These are phyloP conservation scores for Pleuronectes platessa DNA, from an alignment of 2,113 vertebrate species.

Conservation along the genomic window DNA sequence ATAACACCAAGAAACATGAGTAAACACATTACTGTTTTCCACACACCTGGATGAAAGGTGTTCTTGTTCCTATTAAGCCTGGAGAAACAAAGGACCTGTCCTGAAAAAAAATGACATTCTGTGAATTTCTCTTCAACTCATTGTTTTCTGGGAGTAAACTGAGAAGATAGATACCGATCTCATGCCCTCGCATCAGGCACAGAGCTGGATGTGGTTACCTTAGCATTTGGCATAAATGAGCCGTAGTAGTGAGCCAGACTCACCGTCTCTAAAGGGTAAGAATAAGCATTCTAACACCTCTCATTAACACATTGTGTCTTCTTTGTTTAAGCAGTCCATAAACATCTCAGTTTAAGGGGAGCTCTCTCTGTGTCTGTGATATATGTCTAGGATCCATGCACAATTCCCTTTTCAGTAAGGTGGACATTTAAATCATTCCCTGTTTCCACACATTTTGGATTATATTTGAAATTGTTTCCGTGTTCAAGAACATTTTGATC, in stretches of 20 bases:
- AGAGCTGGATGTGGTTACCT: background rate
- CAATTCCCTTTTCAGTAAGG: no score
- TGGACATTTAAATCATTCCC: no score
- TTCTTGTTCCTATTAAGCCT: background rate
- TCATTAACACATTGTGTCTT: background rate
- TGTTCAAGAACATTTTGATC: no score
- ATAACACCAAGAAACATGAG: background rate
- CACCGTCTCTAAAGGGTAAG: background rate
- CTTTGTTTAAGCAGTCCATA: background rate
- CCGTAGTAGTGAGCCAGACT: background rate
- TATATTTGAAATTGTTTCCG: no score
- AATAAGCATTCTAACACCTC: background rate
- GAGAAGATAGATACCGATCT: background rate
- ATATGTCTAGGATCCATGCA: no score
- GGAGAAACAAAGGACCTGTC: background rate
- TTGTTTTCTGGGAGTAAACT: background rate
- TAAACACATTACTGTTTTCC: background rate
- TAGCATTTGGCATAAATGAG: background rate
- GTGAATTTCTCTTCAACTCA: background rate
- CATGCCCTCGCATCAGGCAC: background rate
- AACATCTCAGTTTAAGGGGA: background rate
- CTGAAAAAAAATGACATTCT: background rate
- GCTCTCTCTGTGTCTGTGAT: no score
- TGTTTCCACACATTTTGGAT: no score
- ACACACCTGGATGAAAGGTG: constrained; percentile 2